Percentiles rank a stretch among this genome's conserved stretches.
Evolutionary conservation across 2,113 vertebrate genomes (phyloP).

Genomic region (Ploceus nigricollis): DNA sequence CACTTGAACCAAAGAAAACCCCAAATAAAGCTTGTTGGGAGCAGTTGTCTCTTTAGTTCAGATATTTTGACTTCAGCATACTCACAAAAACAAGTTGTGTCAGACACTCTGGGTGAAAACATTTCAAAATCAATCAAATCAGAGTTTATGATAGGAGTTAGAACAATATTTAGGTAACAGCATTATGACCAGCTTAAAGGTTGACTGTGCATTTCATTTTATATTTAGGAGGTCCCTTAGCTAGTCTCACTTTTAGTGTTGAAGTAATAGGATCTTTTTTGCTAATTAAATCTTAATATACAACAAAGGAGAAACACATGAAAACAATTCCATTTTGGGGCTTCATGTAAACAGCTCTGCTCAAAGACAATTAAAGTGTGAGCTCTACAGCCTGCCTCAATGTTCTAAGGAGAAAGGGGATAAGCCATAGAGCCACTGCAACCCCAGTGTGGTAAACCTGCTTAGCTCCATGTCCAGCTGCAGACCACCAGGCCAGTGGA

Average conservation of each 20-base stretch:
- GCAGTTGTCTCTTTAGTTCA: background rate
- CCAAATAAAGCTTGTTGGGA: constrained; percentile 55
- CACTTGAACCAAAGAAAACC: constrained; percentile 26
- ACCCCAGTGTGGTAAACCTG: background rate
- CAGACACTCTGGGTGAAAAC: constrained; percentile 4
- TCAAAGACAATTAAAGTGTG: background rate
- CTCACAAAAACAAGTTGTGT: constrained; percentile 34
- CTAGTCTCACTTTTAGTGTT: constrained; percentile 1
- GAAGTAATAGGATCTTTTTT: constrained; percentile 15
- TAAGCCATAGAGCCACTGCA: background rate
- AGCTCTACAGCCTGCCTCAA: background rate
- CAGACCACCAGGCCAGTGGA: background rate
- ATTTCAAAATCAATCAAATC: constrained; percentile 46
- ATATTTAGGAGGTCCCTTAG: background rate
- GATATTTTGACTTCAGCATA: background rate
- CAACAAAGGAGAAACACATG: background rate
- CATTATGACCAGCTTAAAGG: constrained; percentile 13
- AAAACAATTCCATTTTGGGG: constrained; percentile 34
- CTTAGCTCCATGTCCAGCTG: background rate
- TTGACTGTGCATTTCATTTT: background rate
- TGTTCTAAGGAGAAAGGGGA: background rate
- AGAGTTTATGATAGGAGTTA: background rate
- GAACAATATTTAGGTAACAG: background rate
- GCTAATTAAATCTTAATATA: constrained; percentile 51
- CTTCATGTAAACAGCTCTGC: background rate